These are phyloP conservation scores for Sparus aurata DNA, from an alignment of 2,797 vertebrate species.

Conservation along the genomic window DNA sequence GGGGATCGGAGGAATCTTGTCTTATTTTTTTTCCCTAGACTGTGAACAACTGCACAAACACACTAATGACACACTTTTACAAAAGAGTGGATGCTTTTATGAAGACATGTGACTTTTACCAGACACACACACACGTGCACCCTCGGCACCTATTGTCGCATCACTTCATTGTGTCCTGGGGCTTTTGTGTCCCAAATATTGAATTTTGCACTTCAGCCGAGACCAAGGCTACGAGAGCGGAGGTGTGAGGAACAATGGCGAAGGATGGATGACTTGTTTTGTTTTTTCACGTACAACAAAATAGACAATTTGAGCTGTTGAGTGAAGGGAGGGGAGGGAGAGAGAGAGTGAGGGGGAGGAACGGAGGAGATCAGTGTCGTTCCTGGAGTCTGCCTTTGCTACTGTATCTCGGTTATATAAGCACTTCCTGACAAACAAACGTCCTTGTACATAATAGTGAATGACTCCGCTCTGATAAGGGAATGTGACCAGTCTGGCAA, in stretches of 20 bases:
- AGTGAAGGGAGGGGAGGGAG: slow-evolving; percentile 10
- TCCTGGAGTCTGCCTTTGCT: slow-evolving; percentile 52
- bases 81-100: slow-evolving; percentile 39
- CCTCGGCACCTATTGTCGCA: slow-evolving; percentile 25
- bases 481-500: slow-evolving; percentile 20
- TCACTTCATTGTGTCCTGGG: slow-evolving; percentile 27
- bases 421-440: slow-evolving; percentile 63
- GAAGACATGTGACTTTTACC: slow-evolving; percentile 30
- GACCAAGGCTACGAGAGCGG: slow-evolving; percentile 21
- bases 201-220: slow-evolving; percentile 35
- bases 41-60: slow-evolving; percentile 70
- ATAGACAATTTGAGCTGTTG: slow-evolving; percentile 54
- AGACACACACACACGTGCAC: slow-evolving; percentile 12
- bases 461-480: slow-evolving; percentile 38
- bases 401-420: slow-evolving; percentile 47
- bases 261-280: slow-evolving; percentile 64
- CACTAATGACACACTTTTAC: slow-evolving; percentile 32
- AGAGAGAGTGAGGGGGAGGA: slow-evolving; percentile 8
- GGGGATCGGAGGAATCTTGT: slow-evolving; percentile 46
- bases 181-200: slow-evolving; percentile 45
- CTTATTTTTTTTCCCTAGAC: slow-evolving; percentile 22
- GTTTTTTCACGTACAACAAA: slow-evolving; percentile 60
- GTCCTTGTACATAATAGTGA: slow-evolving; percentile 12
- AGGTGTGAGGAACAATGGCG: slow-evolving; percentile 44
- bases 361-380: slow-evolving; percentile 48